Conservation (phyloP, 2,797 vertebrate species). For the Bucorvus abyssinicus region DNA sequence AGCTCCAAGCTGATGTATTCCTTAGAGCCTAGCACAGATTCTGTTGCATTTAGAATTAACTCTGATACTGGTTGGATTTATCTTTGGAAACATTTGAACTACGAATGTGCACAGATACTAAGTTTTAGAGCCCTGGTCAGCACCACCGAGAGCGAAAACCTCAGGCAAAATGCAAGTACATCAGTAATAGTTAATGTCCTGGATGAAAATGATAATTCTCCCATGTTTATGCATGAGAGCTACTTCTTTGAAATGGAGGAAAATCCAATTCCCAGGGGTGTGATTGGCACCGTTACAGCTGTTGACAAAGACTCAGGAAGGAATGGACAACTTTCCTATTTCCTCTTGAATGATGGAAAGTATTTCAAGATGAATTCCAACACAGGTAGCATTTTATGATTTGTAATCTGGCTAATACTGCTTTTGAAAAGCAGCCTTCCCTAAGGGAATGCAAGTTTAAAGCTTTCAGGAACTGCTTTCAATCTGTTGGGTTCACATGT, state of each 20-base stretch:
- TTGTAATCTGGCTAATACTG: slow-evolving; percentile 11
- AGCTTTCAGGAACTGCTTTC: not conserved
- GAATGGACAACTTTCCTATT: slow-evolving; percentile 89
- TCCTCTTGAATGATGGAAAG: slow-evolving; percentile 88
- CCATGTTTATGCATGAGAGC: slow-evolving; percentile 76
- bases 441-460: not conserved
- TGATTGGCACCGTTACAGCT: slow-evolving; percentile 84
- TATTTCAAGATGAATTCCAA: slow-evolving; percentile 90
- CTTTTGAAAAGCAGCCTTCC: not conserved
- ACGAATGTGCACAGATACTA: slow-evolving; percentile 77
- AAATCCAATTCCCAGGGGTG: slow-evolving; percentile 78
- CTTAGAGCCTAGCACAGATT: slow-evolving; percentile 72
- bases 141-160: not conserved
- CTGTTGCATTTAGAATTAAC: slow-evolving; percentile 79
- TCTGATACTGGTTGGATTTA: slow-evolving; percentile 85
- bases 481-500: not conserved
- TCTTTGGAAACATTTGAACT: slow-evolving; percentile 81
- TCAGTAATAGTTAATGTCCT: slow-evolving; percentile 81
- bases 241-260: slow-evolving; percentile 88
- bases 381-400: slow-evolving; percentile 83
- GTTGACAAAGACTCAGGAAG: slow-evolving; percentile 85
- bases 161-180: slow-evolving; percentile 75
- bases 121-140: slow-evolving; percentile 80
- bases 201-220: slow-evolving; percentile 91
- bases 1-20: slow-evolving; percentile 69